phyloP scores from a whole-genome alignment of 2,797 vertebrate genomes.

The Chromis chromis region DNA sequence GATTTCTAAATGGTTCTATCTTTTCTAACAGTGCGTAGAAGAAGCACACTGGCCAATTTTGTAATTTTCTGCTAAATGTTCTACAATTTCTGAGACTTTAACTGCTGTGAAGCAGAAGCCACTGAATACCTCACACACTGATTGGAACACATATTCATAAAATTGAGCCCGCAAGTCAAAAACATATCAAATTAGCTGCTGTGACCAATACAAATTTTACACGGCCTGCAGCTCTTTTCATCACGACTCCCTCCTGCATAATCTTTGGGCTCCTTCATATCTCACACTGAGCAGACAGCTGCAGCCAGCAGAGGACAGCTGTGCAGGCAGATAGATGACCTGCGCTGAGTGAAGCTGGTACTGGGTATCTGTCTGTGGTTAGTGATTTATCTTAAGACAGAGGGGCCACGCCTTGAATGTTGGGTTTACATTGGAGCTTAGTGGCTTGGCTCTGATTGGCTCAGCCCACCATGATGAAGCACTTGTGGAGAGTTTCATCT shows the following conservation, averaged over 20 bases:
- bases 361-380: slow-evolving; percentile 40
- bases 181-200: slow-evolving; percentile 21
- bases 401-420: slow-evolving; percentile 55
- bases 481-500: slow-evolving; percentile 62
- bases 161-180: not conserved
- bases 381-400: slow-evolving; percentile 57
- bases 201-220: slow-evolving; percentile 9
- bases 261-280: slow-evolving; percentile 32
- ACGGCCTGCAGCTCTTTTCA: slow-evolving; percentile 15
- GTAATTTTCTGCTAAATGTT: not conserved
- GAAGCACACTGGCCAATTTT: too few species aligned
- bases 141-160: slow-evolving; percentile 18
- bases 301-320: slow-evolving; percentile 62
- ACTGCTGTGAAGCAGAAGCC: not conserved
- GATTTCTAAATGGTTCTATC: not conserved
- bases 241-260: slow-evolving; percentile 29
- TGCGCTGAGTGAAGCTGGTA: slow-evolving; percentile 41
- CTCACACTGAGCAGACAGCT: slow-evolving; percentile 56
- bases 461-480: slow-evolving; percentile 49
- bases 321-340: slow-evolving; percentile 65
- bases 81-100: not conserved
- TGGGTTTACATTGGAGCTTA: slow-evolving; percentile 53
- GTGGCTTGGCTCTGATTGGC: slow-evolving; percentile 51
- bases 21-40: not conserved
- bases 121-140: not conserved